Percentiles rank a stretch among this genome's conserved stretches.
phyloP scores from a whole-genome alignment of 2,888 invertebrate genomes.

The Coelogynopora nodosa region DNA sequence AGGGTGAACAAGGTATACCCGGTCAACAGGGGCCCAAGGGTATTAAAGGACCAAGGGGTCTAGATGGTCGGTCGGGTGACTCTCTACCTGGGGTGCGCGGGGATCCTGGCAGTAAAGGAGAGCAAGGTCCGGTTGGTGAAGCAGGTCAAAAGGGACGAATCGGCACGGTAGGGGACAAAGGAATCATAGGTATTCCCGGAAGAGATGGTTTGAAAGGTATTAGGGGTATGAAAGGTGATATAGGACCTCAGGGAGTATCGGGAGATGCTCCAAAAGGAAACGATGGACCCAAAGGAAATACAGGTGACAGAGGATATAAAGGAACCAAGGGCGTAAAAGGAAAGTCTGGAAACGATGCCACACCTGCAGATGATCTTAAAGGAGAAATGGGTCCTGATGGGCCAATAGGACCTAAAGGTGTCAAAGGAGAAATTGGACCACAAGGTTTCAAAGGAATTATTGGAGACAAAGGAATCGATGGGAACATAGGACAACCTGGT shows the following conservation, averaged over 20 bases:
- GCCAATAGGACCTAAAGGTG: neutral
- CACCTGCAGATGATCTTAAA: neutral
- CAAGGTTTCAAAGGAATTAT: constrained; percentile 26
- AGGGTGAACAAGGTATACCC: constrained; percentile 6
- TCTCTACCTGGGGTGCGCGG: constrained; percentile 2
- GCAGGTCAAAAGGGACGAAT: constrained; percentile 7
- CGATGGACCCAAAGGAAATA: neutral
- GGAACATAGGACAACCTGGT: constrained; percentile 20
- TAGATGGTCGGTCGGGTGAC: neutral
- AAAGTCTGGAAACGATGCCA: neutral
- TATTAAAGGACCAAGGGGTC: neutral
- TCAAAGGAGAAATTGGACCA: neutral
- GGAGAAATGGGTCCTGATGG: constrained; percentile 35
- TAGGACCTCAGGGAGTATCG: constrained; percentile 9
- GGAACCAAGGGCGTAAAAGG: constrained; percentile 32
- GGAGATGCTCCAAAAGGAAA: constrained; percentile 26
- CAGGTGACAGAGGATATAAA: neutral
- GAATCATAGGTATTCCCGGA: constrained; percentile 26
- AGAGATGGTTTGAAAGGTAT: constrained; percentile 1
- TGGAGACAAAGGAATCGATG: constrained; percentile 32
- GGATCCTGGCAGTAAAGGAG: constrained; percentile 34
- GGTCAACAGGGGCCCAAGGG: constrained; percentile 31
- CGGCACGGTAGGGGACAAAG: constrained; percentile 22
- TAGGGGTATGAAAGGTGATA: constrained; percentile 12
- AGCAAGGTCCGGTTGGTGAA: constrained; percentile 11